These are phyloP conservation scores for Neodiprion fabricii DNA, from an alignment of 1,140 invertebrate species.

Conservation along the genomic window DNA sequence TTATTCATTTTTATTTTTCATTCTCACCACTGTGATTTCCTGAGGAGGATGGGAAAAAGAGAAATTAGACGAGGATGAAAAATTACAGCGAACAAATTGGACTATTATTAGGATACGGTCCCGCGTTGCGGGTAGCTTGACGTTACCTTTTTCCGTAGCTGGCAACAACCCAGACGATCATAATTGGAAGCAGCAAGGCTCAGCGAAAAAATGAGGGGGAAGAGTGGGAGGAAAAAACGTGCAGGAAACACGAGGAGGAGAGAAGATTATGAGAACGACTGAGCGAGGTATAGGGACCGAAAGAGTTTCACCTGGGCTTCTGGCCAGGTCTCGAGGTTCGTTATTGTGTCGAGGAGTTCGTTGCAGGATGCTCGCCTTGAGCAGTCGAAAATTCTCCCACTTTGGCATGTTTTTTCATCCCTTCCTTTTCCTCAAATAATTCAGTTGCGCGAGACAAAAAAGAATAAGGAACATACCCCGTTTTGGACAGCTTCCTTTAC, in stretches of 20 bases:
- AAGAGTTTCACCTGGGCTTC: neutral
- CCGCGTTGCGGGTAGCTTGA: neutral
- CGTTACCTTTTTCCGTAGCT: neutral
- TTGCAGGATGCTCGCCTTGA: neutral
- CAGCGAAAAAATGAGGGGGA: neutral
- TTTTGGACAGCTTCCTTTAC: too few species aligned
- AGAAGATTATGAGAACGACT: too few species aligned
- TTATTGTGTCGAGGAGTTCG: neutral
- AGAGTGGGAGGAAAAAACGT: neutral
- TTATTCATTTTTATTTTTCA: too few species aligned
- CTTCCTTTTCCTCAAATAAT: too few species aligned
- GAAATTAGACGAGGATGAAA: neutral
- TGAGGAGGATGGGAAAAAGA: neutral
- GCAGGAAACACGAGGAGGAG: neutral
- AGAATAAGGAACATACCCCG: too few species aligned
- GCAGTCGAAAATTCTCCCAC: neutral
- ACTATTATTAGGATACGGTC: conserved; percentile 5
- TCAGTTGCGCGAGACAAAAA: too few species aligned
- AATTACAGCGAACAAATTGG: neutral
- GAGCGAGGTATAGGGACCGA: too few species aligned
- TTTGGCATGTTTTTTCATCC: too few species aligned
- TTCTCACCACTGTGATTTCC: neutral
- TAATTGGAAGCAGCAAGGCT: conserved; percentile 5
- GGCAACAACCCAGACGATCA: neutral
- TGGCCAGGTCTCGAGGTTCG: neutral